Evolutionary conservation across 1,140 invertebrate species (phyloP).

Genomic region (Dendrolimus kikuchii): DNA sequence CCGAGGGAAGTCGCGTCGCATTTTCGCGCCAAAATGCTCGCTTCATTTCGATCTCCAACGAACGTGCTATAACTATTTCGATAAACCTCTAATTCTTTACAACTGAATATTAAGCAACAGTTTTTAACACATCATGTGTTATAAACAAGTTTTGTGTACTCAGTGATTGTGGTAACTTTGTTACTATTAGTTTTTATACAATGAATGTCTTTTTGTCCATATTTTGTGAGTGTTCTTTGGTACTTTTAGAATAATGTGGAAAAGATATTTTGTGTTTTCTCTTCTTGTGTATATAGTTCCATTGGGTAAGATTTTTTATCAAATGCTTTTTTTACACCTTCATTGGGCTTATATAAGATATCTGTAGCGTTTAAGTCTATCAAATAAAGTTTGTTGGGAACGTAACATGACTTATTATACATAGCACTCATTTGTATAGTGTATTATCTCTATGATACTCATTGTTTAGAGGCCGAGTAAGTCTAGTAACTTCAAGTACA

Average conservation of each 20-base stretch:
- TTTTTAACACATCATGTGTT: constrained; percentile 32
- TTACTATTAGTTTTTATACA: constrained; percentile 32
- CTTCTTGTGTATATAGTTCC: constrained; percentile 39
- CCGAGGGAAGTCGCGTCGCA: not conserved
- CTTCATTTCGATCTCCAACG: constrained; percentile 28
- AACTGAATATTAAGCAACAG: constrained; percentile 34
- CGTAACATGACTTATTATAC: too few species aligned
- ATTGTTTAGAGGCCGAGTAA: too few species aligned
- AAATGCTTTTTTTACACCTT: not conserved
- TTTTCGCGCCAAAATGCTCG: constrained; percentile 39
- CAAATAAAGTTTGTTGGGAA: too few species aligned
- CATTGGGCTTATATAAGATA: too few species aligned
- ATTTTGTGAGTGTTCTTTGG: constrained; percentile 42
- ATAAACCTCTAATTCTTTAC: constrained; percentile 35
- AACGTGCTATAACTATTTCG: constrained; percentile 22
- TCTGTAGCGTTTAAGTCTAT: too few species aligned
- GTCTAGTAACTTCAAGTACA: too few species aligned
- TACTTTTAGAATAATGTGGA: constrained; percentile 60
- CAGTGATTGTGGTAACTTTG: constrained; percentile 20
- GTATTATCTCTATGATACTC: too few species aligned
- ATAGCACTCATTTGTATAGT: not conserved
- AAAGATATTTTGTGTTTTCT: constrained; percentile 45
- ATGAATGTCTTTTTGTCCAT: constrained; percentile 55
- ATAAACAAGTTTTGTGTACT: constrained; percentile 26
- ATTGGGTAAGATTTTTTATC: constrained; percentile 31